Evolutionary conservation across 2,888 invertebrate genomes (phyloP).

Genomic region (Pyrochroa serraticornis): DNA sequence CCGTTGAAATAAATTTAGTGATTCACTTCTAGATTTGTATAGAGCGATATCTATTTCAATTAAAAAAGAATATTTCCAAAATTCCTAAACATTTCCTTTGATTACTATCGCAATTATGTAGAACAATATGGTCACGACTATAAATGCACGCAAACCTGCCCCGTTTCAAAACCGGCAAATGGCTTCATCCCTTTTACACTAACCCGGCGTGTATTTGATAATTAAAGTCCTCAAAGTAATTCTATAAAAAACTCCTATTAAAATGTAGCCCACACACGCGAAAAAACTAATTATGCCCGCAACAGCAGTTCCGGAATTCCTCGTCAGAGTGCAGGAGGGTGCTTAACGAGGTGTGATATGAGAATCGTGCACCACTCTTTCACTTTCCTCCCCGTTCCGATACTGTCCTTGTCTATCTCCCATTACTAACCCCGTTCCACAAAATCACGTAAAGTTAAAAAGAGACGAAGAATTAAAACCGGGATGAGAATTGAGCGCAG

Average conservation of each 20-base stretch:
- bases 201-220: constrained; percentile 8
- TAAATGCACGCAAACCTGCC: no score
- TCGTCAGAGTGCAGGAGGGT: constrained; percentile 31
- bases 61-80: no score
- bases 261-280: constrained; percentile 30
- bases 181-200: not conserved
- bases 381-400: constrained; percentile 21
- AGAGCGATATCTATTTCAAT: no score
- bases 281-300: constrained; percentile 40
- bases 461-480: constrained; percentile 3
- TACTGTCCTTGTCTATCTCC: constrained; percentile 7
- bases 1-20: no score
- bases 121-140: no score
- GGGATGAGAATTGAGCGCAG: constrained; percentile 9
- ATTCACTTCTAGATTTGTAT: no score
- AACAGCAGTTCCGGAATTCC: constrained; percentile 37
- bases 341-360: constrained; percentile 31
- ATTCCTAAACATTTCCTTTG: no score
- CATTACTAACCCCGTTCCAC: not conserved
- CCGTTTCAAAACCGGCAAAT: constrained; percentile 2
- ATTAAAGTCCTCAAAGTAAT: constrained; percentile 13
- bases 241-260: constrained; percentile 20
- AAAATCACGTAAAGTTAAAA: constrained; percentile 5
- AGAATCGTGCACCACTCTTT: constrained; percentile 33
- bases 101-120: no score